A percentile compares a stretch with the other conserved stretches of the same genome.
phyloP scores from a whole-genome alignment of 2,113 vertebrate genomes.

The Silurus glanis region DNA sequence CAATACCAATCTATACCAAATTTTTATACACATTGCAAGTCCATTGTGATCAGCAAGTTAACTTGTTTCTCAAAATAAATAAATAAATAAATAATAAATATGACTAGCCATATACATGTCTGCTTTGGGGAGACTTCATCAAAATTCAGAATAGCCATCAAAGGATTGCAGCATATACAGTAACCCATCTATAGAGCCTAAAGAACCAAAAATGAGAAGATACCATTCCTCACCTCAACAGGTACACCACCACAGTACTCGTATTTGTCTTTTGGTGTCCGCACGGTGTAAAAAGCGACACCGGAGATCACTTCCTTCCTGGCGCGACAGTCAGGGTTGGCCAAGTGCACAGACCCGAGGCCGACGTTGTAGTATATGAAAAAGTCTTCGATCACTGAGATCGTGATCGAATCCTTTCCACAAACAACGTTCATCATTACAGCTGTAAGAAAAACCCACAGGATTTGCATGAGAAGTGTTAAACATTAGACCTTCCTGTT shows the following conservation, averaged over 20 bases:
- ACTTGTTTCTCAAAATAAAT: no score
- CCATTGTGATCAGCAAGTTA: not conserved
- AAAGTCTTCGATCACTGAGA: slow-evolving; percentile 65
- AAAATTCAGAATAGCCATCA: not conserved
- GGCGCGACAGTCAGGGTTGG: slow-evolving; percentile 65
- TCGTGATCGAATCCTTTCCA: slow-evolving; percentile 58
- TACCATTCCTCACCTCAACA: slow-evolving; percentile 55
- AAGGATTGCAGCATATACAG: not conserved
- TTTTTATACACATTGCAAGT: not conserved
- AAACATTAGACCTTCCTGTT: no score
- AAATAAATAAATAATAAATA: no score
- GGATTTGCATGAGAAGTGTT: not conserved
- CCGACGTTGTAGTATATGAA: slow-evolving; percentile 67
- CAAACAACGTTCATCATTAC: slow-evolving; percentile 64
- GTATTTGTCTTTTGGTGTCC: slow-evolving; percentile 62
- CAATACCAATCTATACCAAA: not conserved
- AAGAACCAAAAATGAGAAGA: not conserved
- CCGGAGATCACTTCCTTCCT: slow-evolving; percentile 52
- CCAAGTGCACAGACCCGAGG: slow-evolving; percentile 63
- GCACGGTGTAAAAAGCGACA: slow-evolving; percentile 60
- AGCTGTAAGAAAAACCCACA: slow-evolving; percentile 48
- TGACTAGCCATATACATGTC: not conserved
- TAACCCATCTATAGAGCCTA: not conserved
- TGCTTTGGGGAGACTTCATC: not conserved
- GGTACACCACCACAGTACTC: slow-evolving; percentile 64